Percentiles rank a stretch among this genome's conserved stretches.
These are phyloP conservation scores for Macrostomum cliftonense DNA, from an alignment of 2,888 invertebrate genomes.

Conservation along the genomic window DNA sequence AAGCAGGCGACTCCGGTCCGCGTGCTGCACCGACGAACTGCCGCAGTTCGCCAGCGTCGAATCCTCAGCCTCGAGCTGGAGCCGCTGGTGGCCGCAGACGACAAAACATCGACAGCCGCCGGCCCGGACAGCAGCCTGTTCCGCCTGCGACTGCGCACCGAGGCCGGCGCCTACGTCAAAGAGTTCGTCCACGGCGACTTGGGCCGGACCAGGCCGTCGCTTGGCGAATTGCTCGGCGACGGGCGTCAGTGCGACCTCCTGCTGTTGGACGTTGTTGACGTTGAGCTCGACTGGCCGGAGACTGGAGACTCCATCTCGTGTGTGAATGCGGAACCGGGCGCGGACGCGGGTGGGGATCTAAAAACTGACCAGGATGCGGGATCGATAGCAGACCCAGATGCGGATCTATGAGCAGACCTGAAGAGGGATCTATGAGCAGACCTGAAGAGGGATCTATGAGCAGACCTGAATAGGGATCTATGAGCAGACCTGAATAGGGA, in stretches of 20 bases:
- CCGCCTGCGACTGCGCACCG: constrained; percentile 5
- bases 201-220: constrained; percentile 60
- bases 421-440: too few species aligned
- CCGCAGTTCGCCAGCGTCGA: constrained; percentile 4
- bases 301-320: not conserved
- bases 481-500: too few species aligned
- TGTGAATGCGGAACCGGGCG: too few species aligned
- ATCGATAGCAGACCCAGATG: too few species aligned
- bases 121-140: constrained; percentile 1
- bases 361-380: too few species aligned
- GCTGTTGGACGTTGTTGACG: constrained; percentile 58
- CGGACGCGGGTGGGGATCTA: too few species aligned
- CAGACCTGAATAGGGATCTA: too few species aligned
- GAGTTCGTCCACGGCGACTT: constrained; percentile 93
- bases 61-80: not conserved
- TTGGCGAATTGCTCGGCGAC: constrained; percentile 49
- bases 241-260: constrained; percentile 57
- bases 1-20: constrained; percentile 70
- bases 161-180: constrained; percentile 54
- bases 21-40: constrained; percentile 51
- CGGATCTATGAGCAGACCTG: too few species aligned
- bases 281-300: constrained; percentile 10
- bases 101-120: too few species aligned
- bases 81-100: not conserved
- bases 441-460: too few species aligned